A percentile compares a stretch with the other conserved stretches of the same genome.
These are phyloP conservation scores for Echiichthys vipera DNA, from an alignment of 2,797 vertebrate species.

Conservation along the genomic window DNA sequence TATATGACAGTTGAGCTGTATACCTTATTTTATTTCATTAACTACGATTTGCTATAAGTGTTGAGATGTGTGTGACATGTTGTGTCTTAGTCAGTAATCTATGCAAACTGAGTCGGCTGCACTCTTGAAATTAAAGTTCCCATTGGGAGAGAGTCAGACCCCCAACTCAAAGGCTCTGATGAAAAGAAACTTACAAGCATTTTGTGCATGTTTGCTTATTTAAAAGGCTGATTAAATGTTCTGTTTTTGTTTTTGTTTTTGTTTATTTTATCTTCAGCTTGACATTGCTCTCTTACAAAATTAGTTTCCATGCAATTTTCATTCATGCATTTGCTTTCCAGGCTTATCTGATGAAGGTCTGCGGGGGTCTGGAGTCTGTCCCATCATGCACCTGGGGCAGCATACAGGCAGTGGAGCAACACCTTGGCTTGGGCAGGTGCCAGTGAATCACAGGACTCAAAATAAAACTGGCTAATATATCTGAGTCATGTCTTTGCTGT, in stretches of 20 bases:
- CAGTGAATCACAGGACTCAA: not conserved
- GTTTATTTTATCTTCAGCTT: too few species aligned
- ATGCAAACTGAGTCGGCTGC: not conserved
- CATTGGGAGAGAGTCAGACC: not conserved
- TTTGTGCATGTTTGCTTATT: not conserved
- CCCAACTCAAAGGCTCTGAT: not conserved
- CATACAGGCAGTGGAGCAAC: slow-evolving; percentile 11
- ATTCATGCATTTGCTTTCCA: slow-evolving; percentile 1
- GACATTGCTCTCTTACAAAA: not conserved
- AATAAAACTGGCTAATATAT: not conserved
- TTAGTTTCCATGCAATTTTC: not conserved
- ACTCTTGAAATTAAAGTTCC: not conserved
- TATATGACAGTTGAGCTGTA: not conserved
- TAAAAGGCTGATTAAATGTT: not conserved
- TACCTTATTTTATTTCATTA: too few species aligned
- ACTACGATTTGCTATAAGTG: too few species aligned
- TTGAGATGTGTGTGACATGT: too few species aligned
- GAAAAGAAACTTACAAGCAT: not conserved
- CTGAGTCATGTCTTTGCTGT: not conserved
- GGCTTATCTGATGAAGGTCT: slow-evolving; percentile 8
- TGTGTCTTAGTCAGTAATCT: not conserved
- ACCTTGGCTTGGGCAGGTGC: slow-evolving; percentile 20
- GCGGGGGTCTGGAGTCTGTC: not conserved
- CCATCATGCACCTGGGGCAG: not conserved
- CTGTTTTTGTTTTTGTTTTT: not conserved